Conservation (phyloP, 1,140 invertebrate genomes). For the Aphis gossypii region DNA sequence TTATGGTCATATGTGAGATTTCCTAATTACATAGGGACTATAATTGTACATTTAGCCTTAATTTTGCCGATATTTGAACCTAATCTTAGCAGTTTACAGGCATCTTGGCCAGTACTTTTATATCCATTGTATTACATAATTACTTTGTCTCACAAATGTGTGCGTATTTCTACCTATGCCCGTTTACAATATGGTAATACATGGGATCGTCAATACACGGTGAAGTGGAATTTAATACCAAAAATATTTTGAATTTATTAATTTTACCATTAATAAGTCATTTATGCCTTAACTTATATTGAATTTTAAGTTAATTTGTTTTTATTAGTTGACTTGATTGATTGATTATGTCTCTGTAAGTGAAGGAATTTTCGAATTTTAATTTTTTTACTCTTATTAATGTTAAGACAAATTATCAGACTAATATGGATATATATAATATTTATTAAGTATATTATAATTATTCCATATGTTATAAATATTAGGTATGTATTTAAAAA, state of each 20-base stretch:
- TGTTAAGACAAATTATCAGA: not conserved
- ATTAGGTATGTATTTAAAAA: not conserved
- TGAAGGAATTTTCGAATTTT: not conserved
- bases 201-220: not conserved
- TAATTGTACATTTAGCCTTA: constrained; percentile 32
- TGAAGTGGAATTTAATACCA: constrained; percentile 49
- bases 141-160: not conserved
- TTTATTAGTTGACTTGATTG: not conserved
- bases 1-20: not conserved
- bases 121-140: constrained; percentile 35
- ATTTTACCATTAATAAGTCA: not conserved
- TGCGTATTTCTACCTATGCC: not conserved
- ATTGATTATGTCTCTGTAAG: not conserved
- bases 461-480: not conserved
- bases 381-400: not conserved
- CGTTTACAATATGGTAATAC: not conserved
- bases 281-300: not conserved
- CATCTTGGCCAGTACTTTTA: constrained; percentile 3
- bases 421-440: not conserved
- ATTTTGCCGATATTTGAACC: constrained; percentile 1
- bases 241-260: constrained; percentile 48
- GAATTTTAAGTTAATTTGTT: not conserved
- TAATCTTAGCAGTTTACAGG: not conserved
- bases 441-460: not conserved
- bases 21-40: constrained; percentile 33